A percentile compares a stretch with the other conserved stretches of the same genome.
These are phyloP conservation scores for Drosophila emarginata DNA, from an alignment of 2,888 invertebrate genomes.

Conservation along the genomic window DNA sequence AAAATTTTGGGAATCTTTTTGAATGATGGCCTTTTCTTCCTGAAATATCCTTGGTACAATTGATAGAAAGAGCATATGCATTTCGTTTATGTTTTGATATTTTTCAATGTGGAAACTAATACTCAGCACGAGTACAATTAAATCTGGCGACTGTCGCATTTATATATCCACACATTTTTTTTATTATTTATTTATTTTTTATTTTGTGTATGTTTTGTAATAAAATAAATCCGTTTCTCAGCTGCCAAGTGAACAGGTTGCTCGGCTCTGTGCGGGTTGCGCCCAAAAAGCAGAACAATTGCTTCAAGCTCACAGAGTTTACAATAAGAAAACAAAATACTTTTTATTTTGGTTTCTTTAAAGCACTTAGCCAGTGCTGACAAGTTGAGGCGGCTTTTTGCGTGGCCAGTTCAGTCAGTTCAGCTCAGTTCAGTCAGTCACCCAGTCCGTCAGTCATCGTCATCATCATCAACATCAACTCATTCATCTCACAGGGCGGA, in stretches of 20 bases:
- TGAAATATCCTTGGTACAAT: no score
- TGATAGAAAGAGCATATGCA: conserved; percentile 17
- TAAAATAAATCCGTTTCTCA: conserved; percentile 69
- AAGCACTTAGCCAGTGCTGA: conserved; percentile 75
- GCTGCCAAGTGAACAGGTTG: conserved; percentile 65
- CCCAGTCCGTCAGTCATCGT: conserved; percentile 6
- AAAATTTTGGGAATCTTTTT: no score
- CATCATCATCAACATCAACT: conserved; percentile 51
- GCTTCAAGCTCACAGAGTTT: conserved; percentile 23
- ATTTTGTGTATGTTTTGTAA: conserved; percentile 56
- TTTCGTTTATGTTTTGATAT: neutral
- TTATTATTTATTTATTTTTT: neutral
- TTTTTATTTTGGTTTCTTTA: conserved; percentile 5
- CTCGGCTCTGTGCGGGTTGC: conserved; percentile 63
- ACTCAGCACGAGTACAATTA: conserved; percentile 67
- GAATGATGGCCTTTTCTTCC: no score
- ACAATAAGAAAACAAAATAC: conserved; percentile 15
- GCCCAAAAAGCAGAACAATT: conserved; percentile 71
- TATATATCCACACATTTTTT: conserved; percentile 7
- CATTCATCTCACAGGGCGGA: conserved; percentile 67
- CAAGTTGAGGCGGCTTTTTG: conserved; percentile 73
- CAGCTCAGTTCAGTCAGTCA: conserved; percentile 50
- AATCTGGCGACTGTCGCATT: conserved; percentile 66
- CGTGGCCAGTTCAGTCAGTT: conserved; percentile 57
- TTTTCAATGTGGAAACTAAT: conserved; percentile 59